A percentile compares a stretch with the other conserved stretches of the same genome.
Evolutionary conservation across 2,888 invertebrate genomes (phyloP).

Genomic region (Eilema caniola): DNA sequence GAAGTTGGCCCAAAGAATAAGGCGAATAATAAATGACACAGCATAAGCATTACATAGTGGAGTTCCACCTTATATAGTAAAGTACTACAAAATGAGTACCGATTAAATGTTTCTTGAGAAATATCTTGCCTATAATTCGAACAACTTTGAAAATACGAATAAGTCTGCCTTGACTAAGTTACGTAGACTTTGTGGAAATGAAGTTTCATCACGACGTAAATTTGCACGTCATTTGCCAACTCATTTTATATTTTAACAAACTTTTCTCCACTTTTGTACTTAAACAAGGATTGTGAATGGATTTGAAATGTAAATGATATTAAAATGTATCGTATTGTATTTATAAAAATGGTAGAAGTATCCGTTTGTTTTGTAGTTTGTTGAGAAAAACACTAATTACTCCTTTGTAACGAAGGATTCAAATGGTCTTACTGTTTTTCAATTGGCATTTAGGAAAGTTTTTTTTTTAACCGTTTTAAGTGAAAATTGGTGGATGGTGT

Average conservation of each 20-base stretch:
- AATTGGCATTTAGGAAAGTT: not conserved
- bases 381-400: not conserved
- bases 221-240: slow-evolving; percentile 59
- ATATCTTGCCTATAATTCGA: not conserved
- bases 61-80: not conserved
- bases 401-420: not conserved
- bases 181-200: slow-evolving; percentile 58
- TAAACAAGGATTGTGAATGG: slow-evolving; percentile 40
- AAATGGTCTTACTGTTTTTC: not conserved
- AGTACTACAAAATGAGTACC: not conserved
- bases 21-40: no score
- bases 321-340: slow-evolving; percentile 34
- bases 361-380: slow-evolving; percentile 2
- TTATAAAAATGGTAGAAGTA: slow-evolving; percentile 12
- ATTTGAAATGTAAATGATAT: slow-evolving; percentile 48
- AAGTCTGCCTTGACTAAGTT: slow-evolving; percentile 44
- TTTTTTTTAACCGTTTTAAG: not conserved
- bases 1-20: no score
- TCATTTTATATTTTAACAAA: slow-evolving; percentile 54
- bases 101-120: not conserved
- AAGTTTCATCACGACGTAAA: slow-evolving; percentile 50
- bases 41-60: no score
- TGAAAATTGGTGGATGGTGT: no score
- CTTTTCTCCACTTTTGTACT: slow-evolving; percentile 52
- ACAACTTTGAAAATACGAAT: slow-evolving; percentile 41